Conservation (phyloP, 2,888 invertebrate species). For the Apodemia zela region DNA sequence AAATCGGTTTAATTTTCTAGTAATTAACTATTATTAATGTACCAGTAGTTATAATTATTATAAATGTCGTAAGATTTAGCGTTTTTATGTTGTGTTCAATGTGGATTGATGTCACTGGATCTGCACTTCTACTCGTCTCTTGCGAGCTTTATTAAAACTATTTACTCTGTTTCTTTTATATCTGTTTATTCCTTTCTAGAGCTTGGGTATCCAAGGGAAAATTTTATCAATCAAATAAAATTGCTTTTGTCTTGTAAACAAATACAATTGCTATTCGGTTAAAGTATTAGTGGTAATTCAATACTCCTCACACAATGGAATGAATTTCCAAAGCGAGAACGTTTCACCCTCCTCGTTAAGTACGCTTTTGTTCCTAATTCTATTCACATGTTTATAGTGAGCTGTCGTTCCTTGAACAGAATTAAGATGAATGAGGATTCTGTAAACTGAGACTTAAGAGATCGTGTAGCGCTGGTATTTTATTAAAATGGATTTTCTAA, state of each 20-base stretch:
- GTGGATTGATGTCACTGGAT: too few relatives aligned
- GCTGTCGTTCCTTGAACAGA: conserved; percentile 6
- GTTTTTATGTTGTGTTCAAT: too few relatives aligned
- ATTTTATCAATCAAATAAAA: background rate
- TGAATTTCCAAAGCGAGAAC: background rate
- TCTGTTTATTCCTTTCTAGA: too few relatives aligned
- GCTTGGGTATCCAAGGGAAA: background rate
- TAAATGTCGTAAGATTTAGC: too few relatives aligned
- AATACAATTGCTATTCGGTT: conserved; percentile 1
- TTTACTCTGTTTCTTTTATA: too few relatives aligned
- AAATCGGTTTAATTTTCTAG: too few relatives aligned
- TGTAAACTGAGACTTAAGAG: conserved; percentile 2
- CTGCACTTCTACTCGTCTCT: too few relatives aligned
- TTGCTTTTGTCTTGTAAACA: background rate
- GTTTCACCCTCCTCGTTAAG: conserved; percentile 2
- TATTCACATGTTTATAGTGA: conserved; percentile 9
- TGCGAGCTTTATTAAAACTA: too few relatives aligned
- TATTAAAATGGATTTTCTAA: conserved; percentile 2
- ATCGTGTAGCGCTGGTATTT: background rate
- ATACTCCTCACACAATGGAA: background rate
- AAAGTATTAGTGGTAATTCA: conserved; percentile 5
- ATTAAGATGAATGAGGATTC: conserved; percentile 12
- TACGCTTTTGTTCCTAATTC: conserved; percentile 15
- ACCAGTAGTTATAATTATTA: too few relatives aligned
- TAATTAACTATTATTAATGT: too few relatives aligned